Evolutionary conservation across 2,113 vertebrate genomes (phyloP), one percentile per base, ranked within the genome.

Genomic region (Vulpes lagopus): DNA sequence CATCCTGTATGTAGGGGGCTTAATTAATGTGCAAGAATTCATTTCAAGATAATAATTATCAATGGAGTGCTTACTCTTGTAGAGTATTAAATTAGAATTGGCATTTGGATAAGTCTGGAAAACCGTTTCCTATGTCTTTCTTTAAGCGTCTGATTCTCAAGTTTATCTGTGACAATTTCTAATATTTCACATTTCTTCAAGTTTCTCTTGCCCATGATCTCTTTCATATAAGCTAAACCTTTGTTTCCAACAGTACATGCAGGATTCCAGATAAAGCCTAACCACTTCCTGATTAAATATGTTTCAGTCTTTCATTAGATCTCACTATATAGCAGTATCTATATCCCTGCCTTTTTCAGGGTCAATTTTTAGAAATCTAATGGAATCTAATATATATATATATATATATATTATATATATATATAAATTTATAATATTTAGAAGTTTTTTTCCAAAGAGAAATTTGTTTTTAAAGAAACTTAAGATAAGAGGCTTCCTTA

Each of bases 11-110:
- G 51, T 43, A 94, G 76, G 81, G 43, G 87, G 69, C 57, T 97
- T 96, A 89, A 96, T 95, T 95, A 96, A 97, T 87, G 92, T 76
- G 95, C 86, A 82, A 74, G 51, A 93, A 85, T 94, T 97, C 89
- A 89, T 95, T 87, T 97, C 79, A 92, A 97, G 67, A 74, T 95
- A 84, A 92, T 96, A 90, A 96, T 96, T 96, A 94, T 62, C 67
- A 96, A 80, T 65, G 49, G 78, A 95, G 57, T 89, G 35, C 43
- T 97, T 97, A 89, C 4, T 95, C 76, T 94, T 92, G 62, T 27
- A 85, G 93, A 89, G 64, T 79, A 25, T 96, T 86, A 91, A 95
- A 95, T 96, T 89, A 69, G 90, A 92, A 94, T 55, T 95, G 83
- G 94, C 76, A 90, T 93, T 96, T 97, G 57, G 43, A 60, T 87